Base-by-base conservation (phyloP, 2,797 vertebrate species). In the Chaetodon trifasciatus region DNA sequence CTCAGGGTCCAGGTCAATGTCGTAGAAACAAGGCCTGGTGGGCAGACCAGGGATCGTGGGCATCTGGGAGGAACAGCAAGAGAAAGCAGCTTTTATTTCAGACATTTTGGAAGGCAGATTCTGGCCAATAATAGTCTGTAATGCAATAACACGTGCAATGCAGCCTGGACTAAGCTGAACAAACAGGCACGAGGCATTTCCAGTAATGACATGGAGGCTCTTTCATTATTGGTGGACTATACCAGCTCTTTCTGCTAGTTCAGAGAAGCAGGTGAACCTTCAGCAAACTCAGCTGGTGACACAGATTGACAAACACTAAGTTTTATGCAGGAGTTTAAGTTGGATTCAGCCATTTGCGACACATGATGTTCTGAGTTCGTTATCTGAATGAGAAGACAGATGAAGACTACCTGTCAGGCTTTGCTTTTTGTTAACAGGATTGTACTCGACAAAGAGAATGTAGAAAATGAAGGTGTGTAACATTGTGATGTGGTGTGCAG, bases 11-110 rank as follows among this genome's bases (percentile, higher is more conserved):
- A 99, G 95, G 89, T 99, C 98, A 62, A 99, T 99, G 77, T 99
- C 98, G 57, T 98, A 99, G 95, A 99, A 99, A 89, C 98, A 99
- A 37, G 98, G 98, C 67, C 98, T 96, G 8, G 98, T 99, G 63
- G 98, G 98, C 76, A 99, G 96, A 47, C 98, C 98, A 6, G 98
- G 98, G 95, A 99, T 99, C 0, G 98, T 99, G 68, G 97, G 98
- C 97, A 99, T 99, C 98, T 99, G 63, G 13, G 35, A 82, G n/a
- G 15, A 71, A 74, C 4, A 85, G 17, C 52, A 2, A 74, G 10
- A 62, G 16, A 56, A n/a, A 65, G 1, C 3, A 32, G 28, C 28
- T 32, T 46, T 47, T 62, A 70, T 52, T 1, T 42, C 0, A 8
- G 9, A 69, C 23, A 64, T 52, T 23, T 24, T 6, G 61, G 12